These are phyloP conservation scores for Crenichthys baileyi DNA, from an alignment of 2,797 vertebrate genomes.

Conservation along the genomic window DNA sequence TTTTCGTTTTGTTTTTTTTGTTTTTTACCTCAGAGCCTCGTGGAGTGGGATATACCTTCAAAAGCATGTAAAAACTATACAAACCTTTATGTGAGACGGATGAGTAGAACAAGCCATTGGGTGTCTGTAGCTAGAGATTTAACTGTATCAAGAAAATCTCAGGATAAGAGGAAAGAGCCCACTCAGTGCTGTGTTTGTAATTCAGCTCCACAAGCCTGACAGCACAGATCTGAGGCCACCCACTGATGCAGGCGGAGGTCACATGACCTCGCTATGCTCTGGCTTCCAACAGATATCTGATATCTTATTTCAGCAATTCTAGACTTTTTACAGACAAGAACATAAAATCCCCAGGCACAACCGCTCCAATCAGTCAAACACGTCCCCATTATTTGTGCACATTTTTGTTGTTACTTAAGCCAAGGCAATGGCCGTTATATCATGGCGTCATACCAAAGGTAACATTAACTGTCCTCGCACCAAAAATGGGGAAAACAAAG, in stretches of 20 bases:
- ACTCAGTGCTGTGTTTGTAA: conserved; percentile 53
- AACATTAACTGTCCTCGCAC: not conserved
- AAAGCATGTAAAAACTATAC: not conserved
- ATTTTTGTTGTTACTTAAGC: conserved; percentile 7
- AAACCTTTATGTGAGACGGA: not conserved
- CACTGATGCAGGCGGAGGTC: conserved; percentile 64
- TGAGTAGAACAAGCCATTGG: not conserved
- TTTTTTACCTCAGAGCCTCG: not conserved
- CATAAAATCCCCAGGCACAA: conserved; percentile 50
- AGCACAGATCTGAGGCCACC: conserved; percentile 72
- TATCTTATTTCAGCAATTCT: conserved; percentile 65
- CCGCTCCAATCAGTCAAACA: conserved; percentile 21
- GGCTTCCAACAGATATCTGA: conserved; percentile 55
- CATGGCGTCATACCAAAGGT: no score
- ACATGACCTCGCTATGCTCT: conserved; percentile 48
- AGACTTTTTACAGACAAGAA: conserved; percentile 42
- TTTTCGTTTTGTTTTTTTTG: not conserved
- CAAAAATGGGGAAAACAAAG: conserved; percentile 20
- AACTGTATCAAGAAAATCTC: conserved; percentile 24
- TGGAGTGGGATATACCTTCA: conserved; percentile 29
- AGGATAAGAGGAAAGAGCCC: conserved; percentile 21
- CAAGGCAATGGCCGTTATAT: no score
- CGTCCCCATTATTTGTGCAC: conserved; percentile 22
- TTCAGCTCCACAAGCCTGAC: conserved; percentile 62
- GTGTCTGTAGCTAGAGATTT: conserved; percentile 32